Evolutionary conservation across 2,113 vertebrate genomes (phyloP).

Genomic region (Chiloscyllium plagiosum): DNA sequence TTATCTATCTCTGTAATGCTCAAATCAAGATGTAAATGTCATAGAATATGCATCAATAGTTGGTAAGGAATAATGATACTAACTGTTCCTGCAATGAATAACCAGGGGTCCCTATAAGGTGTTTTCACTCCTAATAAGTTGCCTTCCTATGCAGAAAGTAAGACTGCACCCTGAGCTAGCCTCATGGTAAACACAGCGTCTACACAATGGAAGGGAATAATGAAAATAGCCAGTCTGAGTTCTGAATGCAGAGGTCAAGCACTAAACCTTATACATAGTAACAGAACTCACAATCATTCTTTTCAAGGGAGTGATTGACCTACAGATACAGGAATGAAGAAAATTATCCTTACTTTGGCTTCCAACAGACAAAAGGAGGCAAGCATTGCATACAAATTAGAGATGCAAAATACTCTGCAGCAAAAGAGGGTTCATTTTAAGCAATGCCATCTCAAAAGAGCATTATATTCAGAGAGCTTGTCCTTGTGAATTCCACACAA

Average conservation of each 20-base stretch:
- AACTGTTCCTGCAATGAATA: constrained; percentile 42
- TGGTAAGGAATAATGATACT: constrained; percentile 39
- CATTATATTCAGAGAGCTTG: constrained; percentile 31
- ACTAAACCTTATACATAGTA: constrained; percentile 62
- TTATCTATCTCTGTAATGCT: neutral
- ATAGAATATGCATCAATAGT: constrained; percentile 28
- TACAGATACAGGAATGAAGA: constrained; percentile 59
- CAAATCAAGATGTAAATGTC: constrained; percentile 26
- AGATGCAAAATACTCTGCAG: neutral
- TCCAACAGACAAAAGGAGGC: constrained; percentile 56
- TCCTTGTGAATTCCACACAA: constrained; percentile 24
- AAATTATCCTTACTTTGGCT: constrained; percentile 52
- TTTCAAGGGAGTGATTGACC: constrained; percentile 60
- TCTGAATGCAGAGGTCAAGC: constrained; percentile 64
- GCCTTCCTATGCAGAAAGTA: constrained; percentile 49
- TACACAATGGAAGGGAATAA: constrained; percentile 65
- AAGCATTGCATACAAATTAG: constrained; percentile 34
- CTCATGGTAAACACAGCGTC: constrained; percentile 53
- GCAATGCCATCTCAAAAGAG: constrained; percentile 25
- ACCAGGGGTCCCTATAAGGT: constrained; percentile 39
- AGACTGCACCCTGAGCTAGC: constrained; percentile 42
- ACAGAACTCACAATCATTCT: constrained; percentile 69
- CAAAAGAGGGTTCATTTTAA: constrained; percentile 19
- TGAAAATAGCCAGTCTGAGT: constrained; percentile 61
- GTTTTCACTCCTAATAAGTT: constrained; percentile 43